These are phyloP conservation scores for Nerophis ophidion DNA, from an alignment of 2,113 vertebrate species.

Conservation along the genomic window DNA sequence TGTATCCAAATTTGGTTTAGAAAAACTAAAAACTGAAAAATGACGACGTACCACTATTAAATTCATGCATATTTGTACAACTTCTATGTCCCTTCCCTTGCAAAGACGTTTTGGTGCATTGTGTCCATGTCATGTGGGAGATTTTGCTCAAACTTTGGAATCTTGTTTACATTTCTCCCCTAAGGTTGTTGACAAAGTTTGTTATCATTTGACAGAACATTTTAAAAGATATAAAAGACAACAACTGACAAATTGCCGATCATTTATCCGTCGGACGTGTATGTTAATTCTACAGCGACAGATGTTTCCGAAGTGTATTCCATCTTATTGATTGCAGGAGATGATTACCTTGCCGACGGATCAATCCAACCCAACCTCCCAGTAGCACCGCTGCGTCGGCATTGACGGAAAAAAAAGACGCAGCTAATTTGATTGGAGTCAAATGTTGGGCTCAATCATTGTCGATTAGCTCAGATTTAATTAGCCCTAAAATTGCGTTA, in stretches of 20 bases:
- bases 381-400: constrained; percentile 28
- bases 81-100: no score
- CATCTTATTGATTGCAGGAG: constrained; percentile 32
- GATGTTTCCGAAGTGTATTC: constrained; percentile 10
- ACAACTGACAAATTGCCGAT: no score
- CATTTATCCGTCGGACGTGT: no score
- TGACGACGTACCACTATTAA: no score
- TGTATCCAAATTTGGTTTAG: no score
- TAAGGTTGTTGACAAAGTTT: background rate
- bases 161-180: no score
- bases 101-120: no score
- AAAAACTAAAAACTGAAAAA: no score
- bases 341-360: constrained; percentile 33
- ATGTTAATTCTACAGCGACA: background rate
- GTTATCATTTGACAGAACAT: background rate
- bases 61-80: no score
- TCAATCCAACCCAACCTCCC: constrained; percentile 62
- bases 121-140: background rate
- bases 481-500: constrained; percentile 70
- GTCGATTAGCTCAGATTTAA: constrained; percentile 71
- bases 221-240: background rate
- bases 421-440: constrained; percentile 68
- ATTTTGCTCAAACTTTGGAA: background rate
- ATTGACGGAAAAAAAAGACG: constrained; percentile 42
- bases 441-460: constrained; percentile 66